A percentile compares a stretch with the other conserved stretches of the same genome.
Evolutionary conservation across 2,888 invertebrate species (phyloP).

Genomic region (Dorcus parallelipipedus): DNA sequence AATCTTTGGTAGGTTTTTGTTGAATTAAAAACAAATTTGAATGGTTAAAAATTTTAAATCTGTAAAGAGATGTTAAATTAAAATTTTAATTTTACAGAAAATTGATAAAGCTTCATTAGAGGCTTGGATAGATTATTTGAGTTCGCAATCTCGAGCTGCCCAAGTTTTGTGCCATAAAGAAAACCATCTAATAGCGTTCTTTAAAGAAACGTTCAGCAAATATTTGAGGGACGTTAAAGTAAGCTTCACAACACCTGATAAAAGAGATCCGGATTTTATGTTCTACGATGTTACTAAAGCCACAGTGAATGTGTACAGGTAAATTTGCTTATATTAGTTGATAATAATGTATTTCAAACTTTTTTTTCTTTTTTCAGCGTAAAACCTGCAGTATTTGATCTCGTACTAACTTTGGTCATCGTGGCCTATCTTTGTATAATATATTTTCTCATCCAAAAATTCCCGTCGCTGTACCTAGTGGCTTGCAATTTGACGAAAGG

Average conservation of each 20-base stretch:
- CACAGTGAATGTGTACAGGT: conserved; percentile 85
- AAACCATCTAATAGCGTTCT: conserved; percentile 63
- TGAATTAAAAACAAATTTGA: background rate
- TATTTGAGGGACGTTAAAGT: conserved; percentile 76
- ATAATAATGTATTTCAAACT: conserved; percentile 6
- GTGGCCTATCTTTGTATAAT: conserved; percentile 77
- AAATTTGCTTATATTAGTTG: conserved; percentile 32
- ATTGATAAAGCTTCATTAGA: conserved; percentile 70
- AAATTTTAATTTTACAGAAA: conserved; percentile 53
- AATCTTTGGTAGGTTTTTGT: conserved; percentile 64
- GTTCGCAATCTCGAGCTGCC: conserved; percentile 71
- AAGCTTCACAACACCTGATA: conserved; percentile 68
- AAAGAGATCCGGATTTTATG: conserved; percentile 88
- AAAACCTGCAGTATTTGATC: conserved; percentile 96
- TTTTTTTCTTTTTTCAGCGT: conserved; percentile 59
- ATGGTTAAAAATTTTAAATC: background rate
- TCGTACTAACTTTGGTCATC: conserved; percentile 86
- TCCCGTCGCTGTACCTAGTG: conserved; percentile 63
- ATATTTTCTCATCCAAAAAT: conserved; percentile 75
- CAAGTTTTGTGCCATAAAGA: conserved; percentile 66
- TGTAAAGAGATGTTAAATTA: too few species aligned
- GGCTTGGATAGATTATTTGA: conserved; percentile 73
- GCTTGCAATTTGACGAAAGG: conserved; percentile 53
- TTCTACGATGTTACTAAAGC: conserved; percentile 83
- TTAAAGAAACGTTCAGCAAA: conserved; percentile 70